Percentiles rank a stretch among this genome's conserved stretches.
Conservation (phyloP, 1,140 invertebrate species). For the Globodera rostochiensis region DNA sequence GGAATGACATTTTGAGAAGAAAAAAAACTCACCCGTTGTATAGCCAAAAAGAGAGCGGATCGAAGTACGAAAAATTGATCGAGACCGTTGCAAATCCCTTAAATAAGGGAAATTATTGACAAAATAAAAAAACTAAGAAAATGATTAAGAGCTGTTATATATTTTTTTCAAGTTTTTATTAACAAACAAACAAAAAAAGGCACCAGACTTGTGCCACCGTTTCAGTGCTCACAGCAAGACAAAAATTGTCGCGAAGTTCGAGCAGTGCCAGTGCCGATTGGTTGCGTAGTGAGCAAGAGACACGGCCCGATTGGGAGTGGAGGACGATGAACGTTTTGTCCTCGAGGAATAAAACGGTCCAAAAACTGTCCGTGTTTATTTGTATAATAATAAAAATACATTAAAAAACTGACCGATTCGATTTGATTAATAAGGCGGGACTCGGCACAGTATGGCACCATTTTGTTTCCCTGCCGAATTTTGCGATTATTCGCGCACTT, state of each 20-base stretch:
- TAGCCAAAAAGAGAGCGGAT: slow-evolving; percentile 10
- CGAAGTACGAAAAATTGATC: slow-evolving; percentile 4
- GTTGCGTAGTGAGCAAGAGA: neutral
- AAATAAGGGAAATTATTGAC: neutral
- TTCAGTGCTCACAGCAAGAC: slow-evolving; percentile 7
- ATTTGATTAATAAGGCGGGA: neutral
- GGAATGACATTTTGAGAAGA: neutral
- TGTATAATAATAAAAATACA: neutral
- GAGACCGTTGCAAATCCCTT: slow-evolving; percentile 22
- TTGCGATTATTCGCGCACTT: slow-evolving; percentile 12
- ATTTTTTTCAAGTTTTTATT: neutral
- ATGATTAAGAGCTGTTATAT: too few relatives aligned
- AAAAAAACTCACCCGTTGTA: slow-evolving; percentile 1
- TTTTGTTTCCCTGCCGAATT: slow-evolving; percentile 21
- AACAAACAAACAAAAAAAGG: neutral
- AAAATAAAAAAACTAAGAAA: neutral
- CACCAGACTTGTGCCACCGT: slow-evolving; percentile 11
- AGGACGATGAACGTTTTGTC: slow-evolving; percentile 15
- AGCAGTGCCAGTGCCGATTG: neutral
- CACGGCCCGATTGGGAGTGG: slow-evolving; percentile 9
- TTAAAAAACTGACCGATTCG: slow-evolving; percentile 13
- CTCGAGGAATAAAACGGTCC: slow-evolving; percentile 22
- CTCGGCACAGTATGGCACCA: slow-evolving; percentile 7
- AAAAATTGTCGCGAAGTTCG: slow-evolving; percentile 12
- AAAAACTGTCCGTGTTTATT: neutral